Evolutionary conservation across 2,888 invertebrate genomes (phyloP), one percentile per base, ranked within the genome.

Genomic region (Octodonta nipae): DNA sequence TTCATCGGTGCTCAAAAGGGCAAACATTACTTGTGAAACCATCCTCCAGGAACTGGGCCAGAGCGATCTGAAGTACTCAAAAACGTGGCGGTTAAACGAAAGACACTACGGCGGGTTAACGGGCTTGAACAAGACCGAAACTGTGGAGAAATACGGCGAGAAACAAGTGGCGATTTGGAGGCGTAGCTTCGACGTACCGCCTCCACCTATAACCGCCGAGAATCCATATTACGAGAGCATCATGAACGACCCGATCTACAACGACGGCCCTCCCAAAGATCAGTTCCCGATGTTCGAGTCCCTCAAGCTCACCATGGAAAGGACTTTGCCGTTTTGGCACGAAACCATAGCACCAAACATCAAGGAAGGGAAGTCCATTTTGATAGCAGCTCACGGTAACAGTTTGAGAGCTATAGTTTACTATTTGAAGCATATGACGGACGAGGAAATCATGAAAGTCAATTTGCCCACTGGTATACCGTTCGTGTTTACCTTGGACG

Each of bases 251-350:
- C 66, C 77, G 0, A 73, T 80, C 34, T 85, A 86, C 46, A 70
- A 70, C 5, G 73, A 76, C 42, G 82, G 78, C 1, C 81, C 81
- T 40, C 63, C 67, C 1, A 64, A 67, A 3, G 75, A 75, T 2
- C 73, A 83, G 45, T 86, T 88, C 54, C 88, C 88, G 0, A 77
- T 72, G 67, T 77, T 73, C 42, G 88, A 88, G 58, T 86, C 87
- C 12, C 63, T 88, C 34, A 81, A 85, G 52, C 66, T 85, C 30
- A 84, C 85, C 2, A 82, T 85, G 57, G 75, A 75, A 38, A 70
- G 88, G 28, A 83, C 85, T 2, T 62, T 84, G 44, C 91, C 91
- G 0, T 87, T 80, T 54, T 92, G 89, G 81, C 82, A 87, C 56
- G 65, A 83, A 52, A 71, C 75, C 26, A 76, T 95, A 61, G 73